Base-by-base conservation (phyloP, 2,113 vertebrate genomes). In the Suricata suricatta region DNA sequence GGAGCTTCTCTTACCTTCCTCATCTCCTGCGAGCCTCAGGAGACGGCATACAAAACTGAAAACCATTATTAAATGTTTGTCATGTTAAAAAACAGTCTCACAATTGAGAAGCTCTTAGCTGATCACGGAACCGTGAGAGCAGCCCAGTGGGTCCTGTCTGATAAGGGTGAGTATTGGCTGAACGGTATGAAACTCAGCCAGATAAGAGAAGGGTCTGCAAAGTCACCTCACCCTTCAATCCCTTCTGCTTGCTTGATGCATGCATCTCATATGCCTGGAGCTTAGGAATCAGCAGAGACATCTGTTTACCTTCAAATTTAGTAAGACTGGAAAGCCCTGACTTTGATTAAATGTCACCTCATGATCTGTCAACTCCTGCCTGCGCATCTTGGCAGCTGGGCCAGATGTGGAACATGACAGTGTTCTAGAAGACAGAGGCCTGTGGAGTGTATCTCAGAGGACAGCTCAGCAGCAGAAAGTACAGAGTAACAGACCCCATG, bases 311-410 rank as follows among this genome's bases (percentile, higher is more conserved):
- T 84, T 97, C 83, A 81, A 38, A 52, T 89, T 89, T 77, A 94
- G 87, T 63, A 85, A 88, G 76, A 41, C 80, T 81, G 17, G 35
- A 95, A 83, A 92, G 69, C 52, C 79, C 85, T 38, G 83, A 69
- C 38, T 96, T 93, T 94, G 82, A 81, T 92, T 90, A 97, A 96
- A 95, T 93, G 83, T 88, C 88, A 83, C 27, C 69, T 96, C 71
- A 71, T 0, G 7, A 66, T 80, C 89, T 82, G 17, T 88, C 84
- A 84, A 5, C 76, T 29, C n/a, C 52, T 95, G 72, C 38, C 38
- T 52, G 33, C 84, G 88, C 25, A 5, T 93, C 77, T 94, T 90
- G 89, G 89, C 81, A 91, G 69, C 84, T 33, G 88, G 41, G 27
- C 23, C 11, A 87, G 90, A 90, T 81, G 68, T 54, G 47, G 84